Evolutionary conservation across 2,888 invertebrate genomes (phyloP), one percentile per base, ranked within the genome.

Genomic region (Ypsolopha scabrella): DNA sequence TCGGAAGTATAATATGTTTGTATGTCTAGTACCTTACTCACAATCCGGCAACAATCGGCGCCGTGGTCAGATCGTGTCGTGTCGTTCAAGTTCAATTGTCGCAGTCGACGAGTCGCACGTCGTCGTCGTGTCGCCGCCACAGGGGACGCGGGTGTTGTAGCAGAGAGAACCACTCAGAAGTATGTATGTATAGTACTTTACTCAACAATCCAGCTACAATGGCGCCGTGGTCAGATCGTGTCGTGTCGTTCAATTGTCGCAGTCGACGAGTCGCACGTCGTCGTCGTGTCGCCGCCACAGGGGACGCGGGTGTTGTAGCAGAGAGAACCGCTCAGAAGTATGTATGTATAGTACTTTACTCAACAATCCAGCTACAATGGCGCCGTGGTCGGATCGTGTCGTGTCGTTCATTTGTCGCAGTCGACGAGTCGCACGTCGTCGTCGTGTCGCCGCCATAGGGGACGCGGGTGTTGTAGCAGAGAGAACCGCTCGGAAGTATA

Each of bases 391-490:
- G 24, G 24, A 4, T 24, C 24, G 24, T 24, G 24, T 52, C 24
- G 45, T 46, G 6, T 7, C 6, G 39, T 53, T 69, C 75, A 77
- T 68, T 85, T 80, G 58, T 85, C 82, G 58, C 70, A 74, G 57
- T 80, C 72, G 9, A 85, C 83, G 6, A 85, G 63, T 33, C 77
- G 78, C n/a, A 74, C 72, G 64, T 74, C 80, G 61, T 85, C 85
- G 0, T 81, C 83, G 11, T 68, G 57, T 11, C 76, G 71, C 47
- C 80, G 68, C 9, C 85, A 65, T 24, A 81, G 63, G 0, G 85
- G 85, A 0, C 82, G 71, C 10, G 83, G 76, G 53, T 83, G 80
- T 52, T 80, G 83, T 0, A 87, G 64, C 1, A 87, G 70, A 1
- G 85, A 78, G 58, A 86, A 87, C 11, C 75, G 63, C 51, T 86